Conservation (phyloP, 2,888 invertebrate species). For the Tetragonisca angustula region DNA sequence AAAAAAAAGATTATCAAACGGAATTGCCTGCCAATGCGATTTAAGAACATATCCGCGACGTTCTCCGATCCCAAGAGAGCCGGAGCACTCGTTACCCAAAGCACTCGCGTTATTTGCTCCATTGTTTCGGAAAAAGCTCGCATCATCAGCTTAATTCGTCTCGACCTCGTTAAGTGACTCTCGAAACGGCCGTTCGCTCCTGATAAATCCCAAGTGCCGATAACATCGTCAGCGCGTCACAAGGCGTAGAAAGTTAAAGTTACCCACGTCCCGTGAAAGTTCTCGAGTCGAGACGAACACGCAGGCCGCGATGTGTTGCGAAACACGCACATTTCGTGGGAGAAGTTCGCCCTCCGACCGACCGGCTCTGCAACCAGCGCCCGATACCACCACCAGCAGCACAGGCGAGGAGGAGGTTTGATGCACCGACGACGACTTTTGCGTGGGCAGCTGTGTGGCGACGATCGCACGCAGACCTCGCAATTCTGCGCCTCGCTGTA, state of each 20-base stretch:
- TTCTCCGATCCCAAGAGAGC: no score
- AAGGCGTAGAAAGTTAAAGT: slow-evolving; percentile 48
- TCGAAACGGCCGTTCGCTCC: slow-evolving; percentile 23
- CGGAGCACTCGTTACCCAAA: not conserved
- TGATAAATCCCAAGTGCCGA: slow-evolving; percentile 25
- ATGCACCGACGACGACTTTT: slow-evolving; percentile 37
- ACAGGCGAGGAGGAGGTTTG: not conserved
- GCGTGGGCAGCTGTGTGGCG: slow-evolving; percentile 15
- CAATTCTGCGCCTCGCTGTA: slow-evolving; percentile 6
- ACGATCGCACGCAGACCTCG: not conserved
- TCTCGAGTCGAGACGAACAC: slow-evolving; percentile 14
- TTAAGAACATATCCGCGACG: not conserved
- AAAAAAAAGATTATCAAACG: not conserved
- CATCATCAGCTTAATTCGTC: slow-evolving; percentile 41
- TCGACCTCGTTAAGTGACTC: slow-evolving; percentile 33
- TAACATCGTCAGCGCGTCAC: slow-evolving; percentile 25
- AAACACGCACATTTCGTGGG: slow-evolving; percentile 47
- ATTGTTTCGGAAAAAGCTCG: slow-evolving; percentile 35
- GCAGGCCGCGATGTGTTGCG: slow-evolving; percentile 47
- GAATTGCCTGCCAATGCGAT: not conserved
- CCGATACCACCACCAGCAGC: not conserved
- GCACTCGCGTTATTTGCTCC: slow-evolving; percentile 13
- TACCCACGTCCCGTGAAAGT: slow-evolving; percentile 54
- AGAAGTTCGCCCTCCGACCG: slow-evolving; percentile 45
- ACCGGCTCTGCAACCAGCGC: no score